Percentiles rank a stretch among this genome's conserved stretches.
phyloP scores from a whole-genome alignment of 2,797 vertebrate genomes.

The Sebastes matsubarae region DNA sequence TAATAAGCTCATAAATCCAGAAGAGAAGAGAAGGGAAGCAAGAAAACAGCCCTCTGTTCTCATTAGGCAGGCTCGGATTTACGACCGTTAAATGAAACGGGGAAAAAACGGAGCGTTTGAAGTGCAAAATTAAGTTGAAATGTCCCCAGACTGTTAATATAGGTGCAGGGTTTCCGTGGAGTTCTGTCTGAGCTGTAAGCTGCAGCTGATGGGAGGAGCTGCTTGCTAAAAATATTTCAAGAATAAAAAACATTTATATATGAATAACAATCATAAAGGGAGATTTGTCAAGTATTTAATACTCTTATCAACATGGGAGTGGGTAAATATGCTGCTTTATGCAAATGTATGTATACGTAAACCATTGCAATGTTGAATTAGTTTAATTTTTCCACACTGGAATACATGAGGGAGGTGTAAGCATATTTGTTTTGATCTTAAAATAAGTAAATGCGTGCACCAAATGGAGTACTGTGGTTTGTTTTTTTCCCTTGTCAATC shows the following conservation, averaged over 20 bases:
- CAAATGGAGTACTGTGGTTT: no score
- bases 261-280: neutral
- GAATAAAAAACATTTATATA: neutral
- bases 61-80: constrained; percentile 76
- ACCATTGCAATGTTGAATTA: no score
- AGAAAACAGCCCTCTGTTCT: constrained; percentile 60
- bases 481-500: no score
- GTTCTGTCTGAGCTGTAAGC: constrained; percentile 4
- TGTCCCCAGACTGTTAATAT: constrained; percentile 29
- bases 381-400: no score
- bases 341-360: no score
- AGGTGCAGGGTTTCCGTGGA: neutral
- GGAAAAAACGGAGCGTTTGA: constrained; percentile 67
- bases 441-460: no score
- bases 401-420: no score
- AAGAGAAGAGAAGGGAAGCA: constrained; percentile 33
- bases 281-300: no score
- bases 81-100: constrained; percentile 76
- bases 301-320: no score
- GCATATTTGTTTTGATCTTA: no score
- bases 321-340: no score
- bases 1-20: constrained; percentile 77
- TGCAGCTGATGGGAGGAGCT: neutral
- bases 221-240: neutral
- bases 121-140: constrained; percentile 65